A percentile compares a stretch with the other conserved stretches of the same genome.
phyloP scores from a whole-genome alignment of 2,888 invertebrate species.

The Microctonus aethiopoides region DNA sequence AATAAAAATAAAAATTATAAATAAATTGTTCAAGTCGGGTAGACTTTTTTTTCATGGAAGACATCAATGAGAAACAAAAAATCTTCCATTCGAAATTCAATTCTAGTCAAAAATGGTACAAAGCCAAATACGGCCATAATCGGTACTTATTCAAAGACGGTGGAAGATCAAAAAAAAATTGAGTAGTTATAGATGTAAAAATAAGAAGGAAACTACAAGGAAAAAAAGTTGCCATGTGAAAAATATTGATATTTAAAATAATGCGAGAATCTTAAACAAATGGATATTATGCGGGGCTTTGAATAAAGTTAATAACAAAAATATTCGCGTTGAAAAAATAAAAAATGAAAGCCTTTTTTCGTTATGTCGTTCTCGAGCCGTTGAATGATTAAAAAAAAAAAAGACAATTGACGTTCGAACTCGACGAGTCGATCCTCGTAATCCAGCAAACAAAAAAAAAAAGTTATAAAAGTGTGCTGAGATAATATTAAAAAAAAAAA shows the following conservation, averaged over 20 bases:
- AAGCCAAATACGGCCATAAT: conserved; percentile 57
- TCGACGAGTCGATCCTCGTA: conserved; percentile 51
- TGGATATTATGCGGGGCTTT: conserved; percentile 52
- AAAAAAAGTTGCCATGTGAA: conserved; percentile 19
- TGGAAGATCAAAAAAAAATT: conserved; percentile 22
- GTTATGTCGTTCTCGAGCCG: conserved; percentile 54
- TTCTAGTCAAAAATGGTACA: conserved; percentile 67
- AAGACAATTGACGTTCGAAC: conserved; percentile 32
- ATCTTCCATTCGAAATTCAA: conserved; percentile 60
- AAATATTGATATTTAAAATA: conserved; percentile 23
- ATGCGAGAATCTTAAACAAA: conserved; percentile 27
- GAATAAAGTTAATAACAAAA: conserved; percentile 45
- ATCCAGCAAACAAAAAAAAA: conserved; percentile 32
- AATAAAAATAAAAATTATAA: neutral
- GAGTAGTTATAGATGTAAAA: conserved; percentile 32
- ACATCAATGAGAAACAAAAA: conserved; percentile 26
- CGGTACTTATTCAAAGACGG: conserved; percentile 60
- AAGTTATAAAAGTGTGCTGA: conserved; percentile 29
- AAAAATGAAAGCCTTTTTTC: conserved; percentile 63
- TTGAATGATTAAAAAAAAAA: conserved; percentile 22
- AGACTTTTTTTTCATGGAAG: conserved; percentile 22
- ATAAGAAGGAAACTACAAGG: conserved; percentile 18
- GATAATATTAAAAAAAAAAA: conserved; percentile 49
- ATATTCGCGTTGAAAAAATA: conserved; percentile 65
- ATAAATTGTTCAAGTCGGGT: neutral